phyloP scores from a whole-genome alignment of 2,113 vertebrate species.

The Trochalopteron elliotii region DNA sequence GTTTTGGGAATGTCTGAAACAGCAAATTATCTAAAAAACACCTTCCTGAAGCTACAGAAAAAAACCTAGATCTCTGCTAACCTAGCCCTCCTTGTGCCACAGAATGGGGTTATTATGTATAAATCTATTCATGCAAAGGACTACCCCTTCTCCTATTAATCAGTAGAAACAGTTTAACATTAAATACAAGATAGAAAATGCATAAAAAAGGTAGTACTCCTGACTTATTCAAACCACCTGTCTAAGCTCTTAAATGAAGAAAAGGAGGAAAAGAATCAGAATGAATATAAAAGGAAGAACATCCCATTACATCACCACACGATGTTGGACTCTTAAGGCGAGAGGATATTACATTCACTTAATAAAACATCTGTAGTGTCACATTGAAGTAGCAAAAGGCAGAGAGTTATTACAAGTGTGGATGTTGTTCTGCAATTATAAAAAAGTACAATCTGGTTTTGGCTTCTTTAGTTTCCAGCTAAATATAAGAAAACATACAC shows the following conservation, averaged over 20 bases:
- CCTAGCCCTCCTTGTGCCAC: neutral
- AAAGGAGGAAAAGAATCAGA: neutral
- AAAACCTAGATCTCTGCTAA: neutral
- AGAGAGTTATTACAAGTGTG: constrained; percentile 4
- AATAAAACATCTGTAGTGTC: constrained; percentile 45
- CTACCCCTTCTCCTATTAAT: neutral
- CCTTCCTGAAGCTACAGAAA: neutral
- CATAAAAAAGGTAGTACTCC: constrained; percentile 6
- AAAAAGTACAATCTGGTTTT: constrained; percentile 18
- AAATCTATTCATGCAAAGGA: neutral
- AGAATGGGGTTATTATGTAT: neutral
- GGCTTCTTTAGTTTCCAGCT: neutral
- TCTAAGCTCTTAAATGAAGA: constrained; percentile 32
- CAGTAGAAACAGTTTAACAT: neutral
- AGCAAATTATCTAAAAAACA: neutral
- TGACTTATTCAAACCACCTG: constrained; percentile 48
- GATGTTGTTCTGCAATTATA: neutral
- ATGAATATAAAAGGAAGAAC: constrained; percentile 20
- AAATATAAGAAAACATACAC: constrained; percentile 38
- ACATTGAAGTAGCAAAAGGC: constrained; percentile 27
- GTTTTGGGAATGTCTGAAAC: neutral
- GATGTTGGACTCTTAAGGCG: constrained; percentile 1
- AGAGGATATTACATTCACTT: constrained; percentile 51
- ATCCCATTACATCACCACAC: constrained; percentile 56
- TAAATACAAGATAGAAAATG: neutral